Conservation (phyloP, 2,888 invertebrate species). For the Lobophora halterata region DNA sequence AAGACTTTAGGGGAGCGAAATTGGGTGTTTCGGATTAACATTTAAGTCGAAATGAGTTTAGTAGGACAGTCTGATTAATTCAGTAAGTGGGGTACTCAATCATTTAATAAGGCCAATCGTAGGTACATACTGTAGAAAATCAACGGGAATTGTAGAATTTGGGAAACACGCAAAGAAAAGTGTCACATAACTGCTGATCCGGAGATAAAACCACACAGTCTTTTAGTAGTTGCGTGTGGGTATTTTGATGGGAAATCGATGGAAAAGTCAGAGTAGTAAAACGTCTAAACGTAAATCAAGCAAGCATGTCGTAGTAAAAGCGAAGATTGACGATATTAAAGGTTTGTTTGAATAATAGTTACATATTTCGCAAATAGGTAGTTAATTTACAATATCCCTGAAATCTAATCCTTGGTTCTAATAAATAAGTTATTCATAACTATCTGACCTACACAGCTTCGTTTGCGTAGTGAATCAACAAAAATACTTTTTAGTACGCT, state of each 20-base stretch:
- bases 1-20: neutral
- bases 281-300: neutral
- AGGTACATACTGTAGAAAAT: slow-evolving; percentile 10
- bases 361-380: too few relatives aligned
- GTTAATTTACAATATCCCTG: too few relatives aligned
- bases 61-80: too few relatives aligned
- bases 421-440: too few relatives aligned
- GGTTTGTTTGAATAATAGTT: too few relatives aligned
- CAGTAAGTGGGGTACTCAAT: slow-evolving; percentile 8
- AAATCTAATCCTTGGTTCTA: too few relatives aligned
- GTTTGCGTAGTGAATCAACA: too few relatives aligned
- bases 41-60: neutral
- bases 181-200: slow-evolving; percentile 20
- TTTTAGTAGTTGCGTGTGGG: slow-evolving; percentile 23
- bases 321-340: too few relatives aligned
- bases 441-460: too few relatives aligned
- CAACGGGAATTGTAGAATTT: slow-evolving; percentile 10
- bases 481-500: too few relatives aligned
- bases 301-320: too few relatives aligned
- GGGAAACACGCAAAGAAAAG: slow-evolving; percentile 15
- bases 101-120: slow-evolving; percentile 13
- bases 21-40: too few relatives aligned
- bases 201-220: slow-evolving; percentile 11
- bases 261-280: slow-evolving; percentile 13
- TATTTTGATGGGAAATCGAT: slow-evolving; percentile 31